Percentiles rank a stretch among this genome's conserved stretches.
These are phyloP conservation scores for Hydractinia echinata DNA, from an alignment of 30 jellyfish, hydroid and myxozoan genomes.

Conservation along the genomic window DNA sequence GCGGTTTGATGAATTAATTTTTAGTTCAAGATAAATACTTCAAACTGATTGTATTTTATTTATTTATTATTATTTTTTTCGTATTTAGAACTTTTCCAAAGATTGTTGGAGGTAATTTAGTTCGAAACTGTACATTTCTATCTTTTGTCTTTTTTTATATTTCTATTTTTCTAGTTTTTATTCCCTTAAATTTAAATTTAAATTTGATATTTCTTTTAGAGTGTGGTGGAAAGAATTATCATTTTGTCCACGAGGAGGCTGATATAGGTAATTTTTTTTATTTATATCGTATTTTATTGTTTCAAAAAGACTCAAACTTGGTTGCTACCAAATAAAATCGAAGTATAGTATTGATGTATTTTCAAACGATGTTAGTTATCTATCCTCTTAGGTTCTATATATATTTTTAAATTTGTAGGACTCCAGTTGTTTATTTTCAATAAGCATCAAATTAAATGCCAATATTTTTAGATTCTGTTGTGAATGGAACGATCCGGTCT, in stretches of 20 bases:
- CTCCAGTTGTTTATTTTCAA: neutral
- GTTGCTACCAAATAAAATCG: too few relatives aligned
- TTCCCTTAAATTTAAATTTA: neutral
- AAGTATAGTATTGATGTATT: too few relatives aligned
- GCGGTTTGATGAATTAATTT: neutral
- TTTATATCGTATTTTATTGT: neutral
- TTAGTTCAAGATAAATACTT: neutral
- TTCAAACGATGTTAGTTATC: too few relatives aligned
- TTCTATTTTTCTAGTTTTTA: too few relatives aligned
- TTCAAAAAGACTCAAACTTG: neutral
- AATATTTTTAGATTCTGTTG: conserved; percentile 62
- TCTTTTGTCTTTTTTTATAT: too few relatives aligned
- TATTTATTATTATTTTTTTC: neutral
- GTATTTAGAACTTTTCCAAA: conserved; percentile 89
- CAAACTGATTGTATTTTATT: neutral
- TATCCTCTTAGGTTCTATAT: too few relatives aligned
- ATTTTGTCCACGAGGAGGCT: conserved; percentile 92
- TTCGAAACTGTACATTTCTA: neutral
- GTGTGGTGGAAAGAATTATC: conserved; percentile 98
- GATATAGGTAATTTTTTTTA: conserved; percentile 53
- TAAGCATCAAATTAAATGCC: neutral
- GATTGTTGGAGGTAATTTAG: conserved; percentile 77
- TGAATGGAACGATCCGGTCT: conserved; percentile 76
- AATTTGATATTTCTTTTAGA: conserved; percentile 42
- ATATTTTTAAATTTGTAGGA: too few relatives aligned